Percentiles rank a stretch among this genome's conserved stretches.
These are phyloP conservation scores for Agonum fuliginosum DNA, from an alignment of 2,888 invertebrate species.

Conservation along the genomic window DNA sequence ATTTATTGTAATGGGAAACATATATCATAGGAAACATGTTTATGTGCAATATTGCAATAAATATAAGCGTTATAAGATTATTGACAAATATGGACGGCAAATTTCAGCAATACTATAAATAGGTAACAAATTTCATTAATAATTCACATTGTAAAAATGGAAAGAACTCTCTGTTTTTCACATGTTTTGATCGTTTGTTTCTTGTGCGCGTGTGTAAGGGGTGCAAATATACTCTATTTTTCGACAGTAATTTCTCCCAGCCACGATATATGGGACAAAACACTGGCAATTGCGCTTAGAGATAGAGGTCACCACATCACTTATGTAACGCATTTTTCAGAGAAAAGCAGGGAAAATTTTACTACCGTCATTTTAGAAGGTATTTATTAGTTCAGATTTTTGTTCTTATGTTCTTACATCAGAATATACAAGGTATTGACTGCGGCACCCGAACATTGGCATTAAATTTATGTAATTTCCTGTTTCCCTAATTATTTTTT, in stretches of 20 bases:
- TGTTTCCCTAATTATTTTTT: too few species aligned
- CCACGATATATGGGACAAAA: slow-evolving; percentile 62
- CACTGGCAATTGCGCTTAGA: slow-evolving; percentile 59
- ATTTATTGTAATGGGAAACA: too few species aligned
- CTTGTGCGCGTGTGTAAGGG: background rate
- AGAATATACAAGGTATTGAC: too few species aligned
- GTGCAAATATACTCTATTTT: slow-evolving; percentile 61
- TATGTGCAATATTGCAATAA: too few species aligned
- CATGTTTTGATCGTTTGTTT: background rate
- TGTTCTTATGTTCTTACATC: too few species aligned
- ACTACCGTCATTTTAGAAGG: slow-evolving; percentile 62
- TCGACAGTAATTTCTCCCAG: slow-evolving; percentile 60
- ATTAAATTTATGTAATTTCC: too few species aligned
- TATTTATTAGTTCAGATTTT: slow-evolving; percentile 38
- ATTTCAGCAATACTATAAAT: too few species aligned
- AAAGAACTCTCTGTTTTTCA: background rate
- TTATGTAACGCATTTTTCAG: slow-evolving; percentile 56
- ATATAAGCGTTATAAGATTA: too few species aligned
- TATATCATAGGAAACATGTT: too few species aligned
- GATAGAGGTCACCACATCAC: slow-evolving; percentile 62
- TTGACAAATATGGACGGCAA: too few species aligned
- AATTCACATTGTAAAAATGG: background rate
- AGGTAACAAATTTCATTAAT: too few species aligned
- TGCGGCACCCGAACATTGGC: too few species aligned
- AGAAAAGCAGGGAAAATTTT: slow-evolving; percentile 61